A percentile compares a stretch with the other conserved stretches of the same genome.
These are phyloP conservation scores for Ophthalmolycus amberensis DNA, from an alignment of 2,113 vertebrate genomes.

Conservation along the genomic window DNA sequence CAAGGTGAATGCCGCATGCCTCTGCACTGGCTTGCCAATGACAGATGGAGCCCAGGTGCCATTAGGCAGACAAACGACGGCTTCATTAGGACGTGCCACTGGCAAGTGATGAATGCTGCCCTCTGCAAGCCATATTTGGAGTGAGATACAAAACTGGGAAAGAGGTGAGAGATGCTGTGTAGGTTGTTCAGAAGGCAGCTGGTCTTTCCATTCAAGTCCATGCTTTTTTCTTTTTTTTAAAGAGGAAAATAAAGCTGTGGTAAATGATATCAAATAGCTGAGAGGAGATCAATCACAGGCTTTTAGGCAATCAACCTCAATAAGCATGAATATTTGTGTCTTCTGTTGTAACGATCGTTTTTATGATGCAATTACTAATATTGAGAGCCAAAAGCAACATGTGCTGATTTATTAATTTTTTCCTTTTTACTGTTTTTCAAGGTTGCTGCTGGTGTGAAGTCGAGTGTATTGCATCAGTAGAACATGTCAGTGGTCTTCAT, in stretches of 20 bases:
- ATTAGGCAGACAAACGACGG: slow-evolving; percentile 80
- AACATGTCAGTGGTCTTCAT: slow-evolving; percentile 13
- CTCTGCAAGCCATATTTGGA: slow-evolving; percentile 73
- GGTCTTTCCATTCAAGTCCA: slow-evolving; percentile 49
- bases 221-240: not conserved
- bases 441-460: slow-evolving; percentile 5
- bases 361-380: slow-evolving; percentile 5
- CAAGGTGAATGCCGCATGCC: slow-evolving; percentile 72
- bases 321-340: slow-evolving; percentile 1
- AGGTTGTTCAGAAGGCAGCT: slow-evolving; percentile 60
- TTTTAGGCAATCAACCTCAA: slow-evolving; percentile 13
- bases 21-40: slow-evolving; percentile 66
- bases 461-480: not conserved
- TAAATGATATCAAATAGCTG: slow-evolving; percentile 44
- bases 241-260: slow-evolving; percentile 5
- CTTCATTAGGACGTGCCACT: slow-evolving; percentile 80
- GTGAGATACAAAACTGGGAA: slow-evolving; percentile 60
- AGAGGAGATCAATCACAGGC: slow-evolving; percentile 20
- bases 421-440: slow-evolving; percentile 2
- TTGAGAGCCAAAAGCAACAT: slow-evolving; percentile 7
- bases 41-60: slow-evolving; percentile 79
- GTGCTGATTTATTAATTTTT: not conserved
- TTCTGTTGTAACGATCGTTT: slow-evolving; percentile 10
- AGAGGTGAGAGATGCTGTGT: slow-evolving; percentile 48
- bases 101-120: slow-evolving; percentile 78